Conservation (phyloP, 2,797 vertebrate species). For the Channa striata region DNA sequence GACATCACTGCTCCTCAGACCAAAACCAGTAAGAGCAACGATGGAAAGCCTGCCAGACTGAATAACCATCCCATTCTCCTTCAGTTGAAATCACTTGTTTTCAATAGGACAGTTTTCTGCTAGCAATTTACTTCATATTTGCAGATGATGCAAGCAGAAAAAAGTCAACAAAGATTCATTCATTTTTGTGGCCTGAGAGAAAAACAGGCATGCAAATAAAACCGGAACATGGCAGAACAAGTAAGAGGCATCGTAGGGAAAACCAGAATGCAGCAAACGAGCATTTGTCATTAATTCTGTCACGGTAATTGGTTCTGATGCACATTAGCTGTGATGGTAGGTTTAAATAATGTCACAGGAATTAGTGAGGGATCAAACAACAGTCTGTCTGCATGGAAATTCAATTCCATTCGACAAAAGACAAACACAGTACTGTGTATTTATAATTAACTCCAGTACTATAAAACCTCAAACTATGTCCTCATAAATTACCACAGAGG, state of each 20-base stretch:
- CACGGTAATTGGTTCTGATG: not conserved
- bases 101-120: constrained; percentile 3
- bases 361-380: too few species aligned
- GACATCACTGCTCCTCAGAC: constrained; percentile 90
- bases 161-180: not conserved
- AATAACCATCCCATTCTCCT: not conserved
- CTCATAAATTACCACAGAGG: too few species aligned
- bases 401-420: too few species aligned
- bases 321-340: not conserved
- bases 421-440: too few species aligned
- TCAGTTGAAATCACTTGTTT: constrained; percentile 4
- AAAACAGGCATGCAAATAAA: constrained; percentile 8
- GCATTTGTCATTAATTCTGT: not conserved
- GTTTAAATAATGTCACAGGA: not conserved
- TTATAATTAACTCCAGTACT: too few species aligned
- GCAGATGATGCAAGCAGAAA: not conserved
- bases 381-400: too few species aligned
- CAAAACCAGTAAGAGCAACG: constrained; percentile 86
- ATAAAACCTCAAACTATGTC: too few species aligned
- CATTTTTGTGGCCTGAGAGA: constrained; percentile 5
- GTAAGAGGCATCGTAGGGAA: too few species aligned
- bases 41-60: not conserved
- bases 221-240: not conserved
- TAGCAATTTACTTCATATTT: not conserved
- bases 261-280: not conserved